These are phyloP conservation scores for Erebia ligea DNA, from an alignment of 2,888 invertebrate genomes.

Conservation along the genomic window DNA sequence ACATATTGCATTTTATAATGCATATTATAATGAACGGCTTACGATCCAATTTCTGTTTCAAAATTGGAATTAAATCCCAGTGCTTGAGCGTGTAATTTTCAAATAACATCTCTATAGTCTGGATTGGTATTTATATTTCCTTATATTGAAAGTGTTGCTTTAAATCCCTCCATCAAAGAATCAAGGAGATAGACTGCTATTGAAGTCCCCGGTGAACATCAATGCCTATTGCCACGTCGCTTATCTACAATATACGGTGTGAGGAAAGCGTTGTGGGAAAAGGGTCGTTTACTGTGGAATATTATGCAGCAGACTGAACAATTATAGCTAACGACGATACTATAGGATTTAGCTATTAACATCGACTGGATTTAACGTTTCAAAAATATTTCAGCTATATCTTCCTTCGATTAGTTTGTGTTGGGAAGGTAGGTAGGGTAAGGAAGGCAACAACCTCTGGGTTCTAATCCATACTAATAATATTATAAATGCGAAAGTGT, in stretches of 20 bases:
- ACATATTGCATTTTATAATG: not conserved
- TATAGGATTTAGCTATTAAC: no score
- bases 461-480: no score
- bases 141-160: slow-evolving; percentile 63
- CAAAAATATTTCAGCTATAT: not conserved
- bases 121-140: slow-evolving; percentile 65
- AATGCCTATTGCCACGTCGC: slow-evolving; percentile 80
- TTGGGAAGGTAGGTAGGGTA: no score
- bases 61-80: slow-evolving; percentile 12
- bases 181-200: slow-evolving; percentile 72
- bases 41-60: not conserved
- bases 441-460: no score
- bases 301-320: slow-evolving; percentile 56
- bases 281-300: slow-evolving; percentile 65
- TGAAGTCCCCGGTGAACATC: slow-evolving; percentile 77
- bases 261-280: slow-evolving; percentile 54
- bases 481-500: no score
- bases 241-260: slow-evolving; percentile 72
- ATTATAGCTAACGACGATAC: slow-evolving; percentile 37
- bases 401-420: not conserved
- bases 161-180: slow-evolving; percentile 75
- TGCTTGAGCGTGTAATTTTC: slow-evolving; percentile 43
- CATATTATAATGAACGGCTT: not conserved
- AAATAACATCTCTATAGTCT: slow-evolving; percentile 51
- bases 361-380: no score